phyloP scores from a whole-genome alignment of 2,888 invertebrate genomes.

The Xiphydria camelus region DNA sequence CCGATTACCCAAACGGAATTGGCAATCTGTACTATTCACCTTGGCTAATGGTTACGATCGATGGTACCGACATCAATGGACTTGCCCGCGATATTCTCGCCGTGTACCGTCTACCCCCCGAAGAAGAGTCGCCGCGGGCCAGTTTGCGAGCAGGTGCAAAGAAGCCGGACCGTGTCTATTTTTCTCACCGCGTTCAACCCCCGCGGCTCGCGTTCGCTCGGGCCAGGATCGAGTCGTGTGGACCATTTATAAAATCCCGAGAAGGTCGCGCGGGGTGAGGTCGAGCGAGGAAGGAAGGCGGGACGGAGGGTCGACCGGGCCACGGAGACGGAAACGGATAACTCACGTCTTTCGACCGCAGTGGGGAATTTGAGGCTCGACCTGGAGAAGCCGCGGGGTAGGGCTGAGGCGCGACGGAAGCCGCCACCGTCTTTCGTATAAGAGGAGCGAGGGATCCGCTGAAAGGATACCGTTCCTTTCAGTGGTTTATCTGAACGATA shows the following conservation, averaged over 20 bases:
- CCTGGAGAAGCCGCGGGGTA: constrained; percentile 3
- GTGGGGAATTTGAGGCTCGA: constrained; percentile 6
- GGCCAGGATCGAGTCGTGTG: not conserved
- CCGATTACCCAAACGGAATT: no score
- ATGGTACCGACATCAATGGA: no score
- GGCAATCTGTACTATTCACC: no score
- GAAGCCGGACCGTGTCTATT: no score
- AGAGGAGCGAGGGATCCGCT: constrained; percentile 3
- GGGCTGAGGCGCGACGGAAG: not conserved
- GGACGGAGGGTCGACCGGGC: not conserved
- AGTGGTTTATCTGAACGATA: constrained; percentile 19
- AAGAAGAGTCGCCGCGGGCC: no score
- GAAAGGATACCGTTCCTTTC: constrained; percentile 18
- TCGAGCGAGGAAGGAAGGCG: not conserved
- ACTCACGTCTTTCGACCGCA: constrained; percentile 15
- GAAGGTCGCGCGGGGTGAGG: constrained; percentile 1
- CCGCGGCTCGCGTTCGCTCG: not conserved
- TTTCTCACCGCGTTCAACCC: not conserved
- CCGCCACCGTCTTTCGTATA: not conserved
- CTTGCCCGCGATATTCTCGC: no score
- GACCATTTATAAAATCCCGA: not conserved
- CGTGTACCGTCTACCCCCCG: no score
- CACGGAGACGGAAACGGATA: constrained; percentile 4
- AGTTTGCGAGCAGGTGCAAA: no score
- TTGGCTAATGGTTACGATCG: no score